phyloP scores from a whole-genome alignment of 2,888 invertebrate species.

The Pinctada fucata region DNA sequence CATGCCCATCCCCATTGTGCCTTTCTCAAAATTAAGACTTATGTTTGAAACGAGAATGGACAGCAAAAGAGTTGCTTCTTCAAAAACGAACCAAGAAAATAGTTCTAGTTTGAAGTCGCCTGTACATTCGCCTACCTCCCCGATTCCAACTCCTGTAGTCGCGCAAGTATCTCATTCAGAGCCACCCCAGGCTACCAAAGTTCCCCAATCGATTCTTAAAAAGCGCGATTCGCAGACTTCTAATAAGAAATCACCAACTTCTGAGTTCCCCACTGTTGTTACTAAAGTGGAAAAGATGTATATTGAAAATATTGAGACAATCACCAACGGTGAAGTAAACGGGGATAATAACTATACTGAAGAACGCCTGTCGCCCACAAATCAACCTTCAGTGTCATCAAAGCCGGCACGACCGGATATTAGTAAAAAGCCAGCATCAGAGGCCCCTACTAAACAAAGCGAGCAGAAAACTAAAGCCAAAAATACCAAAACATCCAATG shows the following conservation, averaged over 20 bases:
- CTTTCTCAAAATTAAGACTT: constrained; percentile 67
- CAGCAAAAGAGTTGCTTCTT: not conserved
- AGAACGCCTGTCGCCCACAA: not conserved
- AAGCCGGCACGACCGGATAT: not conserved
- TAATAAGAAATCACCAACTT: constrained; percentile 3
- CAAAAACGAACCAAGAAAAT: not conserved
- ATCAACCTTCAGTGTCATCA: too few species aligned
- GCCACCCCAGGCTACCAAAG: not conserved
- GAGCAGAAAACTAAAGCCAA: constrained; percentile 31
- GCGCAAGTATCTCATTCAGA: not conserved
- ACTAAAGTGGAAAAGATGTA: not conserved
- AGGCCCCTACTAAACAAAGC: constrained; percentile 14
- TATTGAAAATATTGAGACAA: constrained; percentile 9
- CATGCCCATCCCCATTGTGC: constrained; percentile 70
- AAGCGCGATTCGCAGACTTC: not conserved
- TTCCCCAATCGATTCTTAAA: constrained; percentile 25
- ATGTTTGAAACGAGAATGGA: constrained; percentile 63
- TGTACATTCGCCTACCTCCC: constrained; percentile 8
- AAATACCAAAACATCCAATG: constrained; percentile 22
- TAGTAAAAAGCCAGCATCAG: constrained; percentile 9
- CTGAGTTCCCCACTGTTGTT: not conserved
- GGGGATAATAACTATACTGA: constrained; percentile 1
- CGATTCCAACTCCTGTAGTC: constrained; percentile 4
- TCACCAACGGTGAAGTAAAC: constrained; percentile 20
- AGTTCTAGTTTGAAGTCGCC: constrained; percentile 5